phyloP scores from a whole-genome alignment of 2,888 invertebrate genomes.

The Steinernema hermaphroditum region DNA sequence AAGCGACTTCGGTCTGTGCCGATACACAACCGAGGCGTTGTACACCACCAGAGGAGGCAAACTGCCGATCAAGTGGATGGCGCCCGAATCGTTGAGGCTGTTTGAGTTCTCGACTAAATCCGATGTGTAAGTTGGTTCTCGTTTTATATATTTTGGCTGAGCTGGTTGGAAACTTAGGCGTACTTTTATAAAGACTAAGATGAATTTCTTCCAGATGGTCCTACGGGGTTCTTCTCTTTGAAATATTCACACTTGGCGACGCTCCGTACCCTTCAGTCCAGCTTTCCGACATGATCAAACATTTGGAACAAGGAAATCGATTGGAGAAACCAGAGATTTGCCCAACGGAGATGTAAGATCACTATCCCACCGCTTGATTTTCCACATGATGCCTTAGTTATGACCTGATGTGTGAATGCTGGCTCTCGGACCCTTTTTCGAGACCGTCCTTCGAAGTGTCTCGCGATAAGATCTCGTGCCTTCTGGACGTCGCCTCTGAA shows the following conservation, averaged over 20 bases:
- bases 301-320: conserved; percentile 48
- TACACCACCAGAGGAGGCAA: conserved; percentile 58
- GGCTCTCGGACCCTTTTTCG: conserved; percentile 40
- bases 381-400: conserved; percentile 42
- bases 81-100: conserved; percentile 53
- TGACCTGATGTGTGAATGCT: conserved; percentile 46
- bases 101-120: conserved; percentile 54
- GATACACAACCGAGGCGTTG: conserved; percentile 52
- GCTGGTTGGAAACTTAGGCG: no score
- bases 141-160: no score
- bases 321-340: conserved; percentile 48
- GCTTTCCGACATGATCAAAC: conserved; percentile 52
- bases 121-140: conserved; percentile 46
- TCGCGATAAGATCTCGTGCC: conserved; percentile 8
- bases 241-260: conserved; percentile 56
- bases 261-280: conserved; percentile 52
- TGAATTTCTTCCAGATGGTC: conserved; percentile 47
- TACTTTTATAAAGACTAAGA: no score
- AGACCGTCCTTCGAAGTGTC: conserved; percentile 49
- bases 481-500: conserved; percentile 35
- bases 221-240: conserved; percentile 53
- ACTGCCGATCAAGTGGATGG: conserved; percentile 61
- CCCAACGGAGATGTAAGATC: conserved; percentile 52
- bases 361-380: neutral
- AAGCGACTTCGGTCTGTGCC: conserved; percentile 57